Evolutionary conservation across 2,888 invertebrate genomes (phyloP).

Genomic region (Hedychridium roseum): DNA sequence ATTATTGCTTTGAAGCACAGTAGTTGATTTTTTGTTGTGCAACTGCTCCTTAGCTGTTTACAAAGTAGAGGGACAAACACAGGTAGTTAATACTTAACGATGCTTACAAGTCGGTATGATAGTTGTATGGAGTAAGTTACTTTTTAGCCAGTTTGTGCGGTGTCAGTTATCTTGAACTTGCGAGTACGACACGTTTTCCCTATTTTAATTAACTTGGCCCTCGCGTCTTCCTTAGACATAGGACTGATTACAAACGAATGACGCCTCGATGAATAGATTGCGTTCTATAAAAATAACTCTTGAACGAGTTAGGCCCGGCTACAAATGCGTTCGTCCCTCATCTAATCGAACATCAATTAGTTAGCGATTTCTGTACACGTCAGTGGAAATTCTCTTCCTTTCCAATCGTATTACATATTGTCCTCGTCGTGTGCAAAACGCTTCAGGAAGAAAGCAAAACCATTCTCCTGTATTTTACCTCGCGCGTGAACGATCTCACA

Average conservation of each 20-base stretch:
- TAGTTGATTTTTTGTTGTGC: no score
- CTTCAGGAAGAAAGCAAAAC: conserved; percentile 35
- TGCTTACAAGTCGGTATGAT: no score
- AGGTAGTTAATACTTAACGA: no score
- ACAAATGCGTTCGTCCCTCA: conserved; percentile 42
- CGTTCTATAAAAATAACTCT: conserved; percentile 54
- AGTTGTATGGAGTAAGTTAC: no score
- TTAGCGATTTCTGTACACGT: conserved; percentile 48
- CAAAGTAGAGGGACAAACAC: no score
- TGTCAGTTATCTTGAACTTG: no score
- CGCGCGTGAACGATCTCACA: conserved; percentile 14
- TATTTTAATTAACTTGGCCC: conserved; percentile 30
- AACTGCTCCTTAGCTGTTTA: neutral
- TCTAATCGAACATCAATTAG: conserved; percentile 45
- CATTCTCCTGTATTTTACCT: conserved; percentile 34
- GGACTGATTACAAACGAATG: conserved; percentile 25
- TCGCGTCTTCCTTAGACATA: conserved; percentile 26
- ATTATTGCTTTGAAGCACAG: conserved; percentile 44
- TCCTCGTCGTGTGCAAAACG: conserved; percentile 40
- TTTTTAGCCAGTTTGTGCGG: no score
- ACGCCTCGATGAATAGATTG: conserved; percentile 35
- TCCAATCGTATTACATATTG: conserved; percentile 42
- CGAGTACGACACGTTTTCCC: no score
- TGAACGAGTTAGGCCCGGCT: conserved; percentile 45
- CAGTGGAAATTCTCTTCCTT: conserved; percentile 38